phyloP scores from a whole-genome alignment of 2,888 invertebrate species.

The Ecliptopera silaceata region DNA sequence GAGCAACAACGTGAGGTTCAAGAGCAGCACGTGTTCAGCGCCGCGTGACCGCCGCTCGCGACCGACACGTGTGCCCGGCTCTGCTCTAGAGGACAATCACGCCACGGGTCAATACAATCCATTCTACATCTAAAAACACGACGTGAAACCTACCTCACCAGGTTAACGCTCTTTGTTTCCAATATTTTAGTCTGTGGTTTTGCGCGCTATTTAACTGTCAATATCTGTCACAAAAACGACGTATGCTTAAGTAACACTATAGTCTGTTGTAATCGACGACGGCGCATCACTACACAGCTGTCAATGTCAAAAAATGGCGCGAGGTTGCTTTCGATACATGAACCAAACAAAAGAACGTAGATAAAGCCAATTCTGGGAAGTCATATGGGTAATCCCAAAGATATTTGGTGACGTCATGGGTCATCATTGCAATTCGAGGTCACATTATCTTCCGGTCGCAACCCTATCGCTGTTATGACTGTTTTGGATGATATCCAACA shows the following conservation, averaged over 20 bases:
- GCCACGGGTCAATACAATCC: constrained; percentile 50
- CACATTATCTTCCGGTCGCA: not conserved
- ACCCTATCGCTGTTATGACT: not conserved
- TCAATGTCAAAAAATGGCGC: not conserved
- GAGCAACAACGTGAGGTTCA: constrained; percentile 71
- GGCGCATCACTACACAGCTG: too few relatives aligned
- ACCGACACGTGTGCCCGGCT: constrained; percentile 34
- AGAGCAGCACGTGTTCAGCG: constrained; percentile 67
- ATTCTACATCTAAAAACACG: not conserved
- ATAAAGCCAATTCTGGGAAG: not conserved
- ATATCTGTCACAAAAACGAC: too few relatives aligned
- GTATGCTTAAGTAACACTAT: too few relatives aligned
- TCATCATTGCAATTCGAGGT: constrained; percentile 17
- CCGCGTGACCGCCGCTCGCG: constrained; percentile 75
- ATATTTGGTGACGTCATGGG: constrained; percentile 8
- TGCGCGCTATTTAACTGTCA: not conserved
- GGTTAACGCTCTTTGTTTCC: not conserved
- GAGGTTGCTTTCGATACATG: too few relatives aligned
- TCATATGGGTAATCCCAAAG: not conserved
- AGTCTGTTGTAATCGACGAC: too few relatives aligned
- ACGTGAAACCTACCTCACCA: not conserved
- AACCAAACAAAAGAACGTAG: too few relatives aligned
- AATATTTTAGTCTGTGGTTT: too few relatives aligned
- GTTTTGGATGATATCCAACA: not conserved
- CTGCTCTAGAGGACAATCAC: constrained; percentile 47